phyloP scores from a whole-genome alignment of 2,113 vertebrate species.

The Formicarius rufipectus region DNA sequence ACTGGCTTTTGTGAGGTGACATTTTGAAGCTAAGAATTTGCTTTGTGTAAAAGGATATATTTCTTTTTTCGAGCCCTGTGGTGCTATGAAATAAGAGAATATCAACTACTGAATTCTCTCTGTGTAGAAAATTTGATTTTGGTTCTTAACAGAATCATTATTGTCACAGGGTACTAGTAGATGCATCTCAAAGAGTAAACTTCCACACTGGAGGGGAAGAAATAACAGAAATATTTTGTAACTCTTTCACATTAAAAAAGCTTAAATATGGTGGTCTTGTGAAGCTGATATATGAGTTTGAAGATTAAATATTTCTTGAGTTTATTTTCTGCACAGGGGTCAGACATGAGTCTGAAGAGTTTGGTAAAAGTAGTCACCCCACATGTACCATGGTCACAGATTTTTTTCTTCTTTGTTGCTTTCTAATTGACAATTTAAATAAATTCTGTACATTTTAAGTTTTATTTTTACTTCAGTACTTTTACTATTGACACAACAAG shows the following conservation, averaged over 20 bases:
- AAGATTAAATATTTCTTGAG: background rate
- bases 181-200: background rate
- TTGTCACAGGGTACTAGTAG: background rate
- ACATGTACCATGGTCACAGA: background rate
- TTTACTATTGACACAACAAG: background rate
- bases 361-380: background rate
- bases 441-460: background rate
- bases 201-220: background rate
- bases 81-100: background rate
- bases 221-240: background rate
- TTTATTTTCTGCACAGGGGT: background rate
- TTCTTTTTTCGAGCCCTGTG: background rate
- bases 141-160: background rate
- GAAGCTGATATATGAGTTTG: background rate
- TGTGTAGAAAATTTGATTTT: background rate
- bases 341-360: background rate
- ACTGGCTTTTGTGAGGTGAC: background rate
- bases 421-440: background rate
- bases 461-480: background rate
- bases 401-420: background rate
- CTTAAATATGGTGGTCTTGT: background rate
- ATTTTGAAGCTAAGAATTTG: background rate
- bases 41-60: background rate
- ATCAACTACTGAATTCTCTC: background rate
- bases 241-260: background rate